These are phyloP conservation scores for Panthera tigris DNA, from an alignment of 2,113 vertebrate species.

Conservation along the genomic window DNA sequence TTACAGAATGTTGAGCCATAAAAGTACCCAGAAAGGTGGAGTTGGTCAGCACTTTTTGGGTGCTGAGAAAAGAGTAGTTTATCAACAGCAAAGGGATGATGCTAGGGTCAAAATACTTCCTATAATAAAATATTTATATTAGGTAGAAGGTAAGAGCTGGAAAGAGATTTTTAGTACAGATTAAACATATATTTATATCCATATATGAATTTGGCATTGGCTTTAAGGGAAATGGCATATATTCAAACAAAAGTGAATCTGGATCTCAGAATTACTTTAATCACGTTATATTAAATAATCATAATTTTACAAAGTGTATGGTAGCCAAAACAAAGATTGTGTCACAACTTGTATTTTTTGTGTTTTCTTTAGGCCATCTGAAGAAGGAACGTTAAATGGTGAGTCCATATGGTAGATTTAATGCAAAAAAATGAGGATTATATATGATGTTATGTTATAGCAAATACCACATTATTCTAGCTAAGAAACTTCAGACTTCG, in stretches of 20 bases:
- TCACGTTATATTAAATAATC: neutral
- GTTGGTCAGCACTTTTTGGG: neutral
- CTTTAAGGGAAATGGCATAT: constrained; percentile 14
- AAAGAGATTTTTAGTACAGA: neutral
- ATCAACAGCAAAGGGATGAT: neutral
- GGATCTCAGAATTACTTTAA: constrained; percentile 16
- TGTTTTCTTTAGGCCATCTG: constrained; percentile 81
- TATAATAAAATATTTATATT: neutral
- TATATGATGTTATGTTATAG: neutral
- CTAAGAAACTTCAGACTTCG: constrained; percentile 33
- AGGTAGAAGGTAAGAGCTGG: neutral
- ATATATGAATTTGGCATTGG: neutral
- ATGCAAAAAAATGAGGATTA: neutral
- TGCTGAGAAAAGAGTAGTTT: neutral
- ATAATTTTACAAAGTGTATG: constrained; percentile 36
- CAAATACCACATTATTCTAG: constrained; percentile 24
- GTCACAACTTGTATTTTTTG: constrained; percentile 30
- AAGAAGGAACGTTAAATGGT: constrained; percentile 89
- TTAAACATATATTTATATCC: neutral
- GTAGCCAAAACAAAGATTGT: constrained; percentile 35
- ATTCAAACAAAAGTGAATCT: constrained; percentile 1
- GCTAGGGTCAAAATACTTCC: neutral
- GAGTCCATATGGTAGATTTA: constrained; percentile 66
- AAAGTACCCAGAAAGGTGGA: neutral
- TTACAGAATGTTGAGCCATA: neutral